A percentile compares a stretch with the other conserved stretches of the same genome.
phyloP scores from a whole-genome alignment of 1,140 invertebrate species.

The Drosophila guanche region DNA sequence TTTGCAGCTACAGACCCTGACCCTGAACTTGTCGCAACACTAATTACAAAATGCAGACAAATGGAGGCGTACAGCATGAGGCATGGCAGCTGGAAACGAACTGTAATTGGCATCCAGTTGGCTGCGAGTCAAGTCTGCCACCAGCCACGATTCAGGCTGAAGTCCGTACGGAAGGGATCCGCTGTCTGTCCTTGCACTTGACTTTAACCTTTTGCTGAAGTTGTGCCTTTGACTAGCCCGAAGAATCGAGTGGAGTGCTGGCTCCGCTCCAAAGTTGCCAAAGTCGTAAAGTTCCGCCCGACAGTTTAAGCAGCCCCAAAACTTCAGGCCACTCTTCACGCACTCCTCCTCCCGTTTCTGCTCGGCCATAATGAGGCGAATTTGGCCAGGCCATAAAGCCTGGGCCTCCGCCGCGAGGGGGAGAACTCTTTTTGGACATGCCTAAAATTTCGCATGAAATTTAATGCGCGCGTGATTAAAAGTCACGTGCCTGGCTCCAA shows the following conservation, averaged over 20 bases:
- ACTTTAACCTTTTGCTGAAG: constrained; percentile 29
- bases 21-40: constrained; percentile 62
- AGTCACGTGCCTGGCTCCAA: constrained; percentile 72
- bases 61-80: constrained; percentile 29
- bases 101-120: constrained; percentile 70
- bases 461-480: constrained; percentile 79
- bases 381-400: constrained; percentile 26
- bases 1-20: constrained; percentile 29
- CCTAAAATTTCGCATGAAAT: constrained; percentile 63
- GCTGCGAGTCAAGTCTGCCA: constrained; percentile 49
- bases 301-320: constrained; percentile 43
- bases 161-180: constrained; percentile 1
- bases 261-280: constrained; percentile 46
- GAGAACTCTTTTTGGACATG: constrained; percentile 33
- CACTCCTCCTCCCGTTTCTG: constrained; percentile 42
- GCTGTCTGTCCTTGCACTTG: constrained; percentile 29
- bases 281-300: constrained; percentile 57
- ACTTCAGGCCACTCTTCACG: constrained; percentile 39
- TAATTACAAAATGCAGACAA: constrained; percentile 70
- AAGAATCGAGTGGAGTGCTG: constrained; percentile 26
- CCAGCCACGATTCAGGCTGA: neutral
- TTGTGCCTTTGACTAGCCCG: constrained; percentile 35
- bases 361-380: constrained; percentile 29
- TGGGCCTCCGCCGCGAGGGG: neutral
- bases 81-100: constrained; percentile 61